Percentiles rank a stretch among this genome's conserved stretches.
Conservation (phyloP, 2,888 invertebrate species). For the Stictocephala bisonia region DNA sequence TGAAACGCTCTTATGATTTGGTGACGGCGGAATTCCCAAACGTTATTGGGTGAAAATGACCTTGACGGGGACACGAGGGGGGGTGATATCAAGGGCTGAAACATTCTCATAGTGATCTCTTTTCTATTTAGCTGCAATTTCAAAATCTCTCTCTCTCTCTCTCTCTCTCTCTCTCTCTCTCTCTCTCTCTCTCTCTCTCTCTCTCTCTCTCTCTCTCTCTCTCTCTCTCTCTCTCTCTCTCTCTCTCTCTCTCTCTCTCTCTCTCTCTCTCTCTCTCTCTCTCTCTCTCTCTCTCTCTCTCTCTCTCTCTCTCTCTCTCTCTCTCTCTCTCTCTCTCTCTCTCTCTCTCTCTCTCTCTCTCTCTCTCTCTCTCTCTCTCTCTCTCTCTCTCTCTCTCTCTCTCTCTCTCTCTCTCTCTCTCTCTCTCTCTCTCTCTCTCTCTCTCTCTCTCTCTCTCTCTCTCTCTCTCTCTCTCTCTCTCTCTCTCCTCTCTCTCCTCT, state of each 20-base stretch:
- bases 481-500: not conserved
- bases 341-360: constrained; percentile 23
- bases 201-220: not conserved
- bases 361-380: constrained; percentile 21
- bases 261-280: not conserved
- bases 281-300: no score
- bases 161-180: constrained; percentile 25
- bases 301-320: not conserved
- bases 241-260: no score
- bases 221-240: not conserved
- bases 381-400: constrained; percentile 21
- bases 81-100: no score
- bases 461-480: constrained; percentile 14
- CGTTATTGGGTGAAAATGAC: no score
- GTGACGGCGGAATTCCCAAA: no score
- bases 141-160: no score
- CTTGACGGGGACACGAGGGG: no score
- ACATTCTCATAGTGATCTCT: not conserved
- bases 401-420: constrained; percentile 21
- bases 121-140: not conserved
- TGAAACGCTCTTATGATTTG: no score
- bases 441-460: constrained; percentile 16
- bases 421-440: constrained; percentile 21
- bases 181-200: constrained; percentile 3
- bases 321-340: not conserved